Base-by-base conservation (phyloP, 2,888 invertebrate genomes). In the Leptinotarsa juncta region DNA sequence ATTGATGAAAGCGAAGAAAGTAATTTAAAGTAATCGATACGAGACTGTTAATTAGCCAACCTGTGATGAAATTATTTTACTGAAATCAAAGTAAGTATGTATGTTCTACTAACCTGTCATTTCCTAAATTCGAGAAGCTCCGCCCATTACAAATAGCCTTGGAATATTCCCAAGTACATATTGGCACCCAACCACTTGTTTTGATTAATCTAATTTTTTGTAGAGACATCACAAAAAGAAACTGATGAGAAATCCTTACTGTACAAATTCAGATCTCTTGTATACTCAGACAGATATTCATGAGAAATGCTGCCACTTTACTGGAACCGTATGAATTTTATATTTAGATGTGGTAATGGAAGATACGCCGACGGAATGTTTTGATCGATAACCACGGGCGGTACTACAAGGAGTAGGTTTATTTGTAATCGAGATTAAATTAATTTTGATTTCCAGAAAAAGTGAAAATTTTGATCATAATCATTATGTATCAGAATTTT, bases 81-180 rank as follows among this genome's bases (percentile, higher is more conserved):
- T 42, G 42, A 42, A 42, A 42, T 42, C 1, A 42, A 42, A 42
- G 10, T 26, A 26, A 4, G 26, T 26, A 26, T 26, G 10, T 42
- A 42, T 42, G 42, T 20, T 20, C 7, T 57, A 57, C 57, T 57
- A 57, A 62, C 62, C 62, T 62, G 62, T 62, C n/a, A 42, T 5
- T 16, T 62, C 32, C 62, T 18, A 32, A 7, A 16, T 18, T 26
- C n/a, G 62, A 62, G 32, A 62, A 42, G 12, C 62, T 3, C 42
- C 62, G 62, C 62, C 32, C n/a, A 62, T 62, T 32, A 16, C 32
- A n/a, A 32, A 62, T 32, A 32, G 32, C 62, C 10, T 32, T 42
- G 18, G 32, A n/a, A 62, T 16, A 62, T 16, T 42, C 12, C 62
- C n/a, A 26, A 32, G n/a, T 10, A 62, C 62, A 32, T 5, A 14